A percentile compares a stretch with the other conserved stretches of the same genome.
Evolutionary conservation across 2,888 invertebrate genomes (phyloP).

Genomic region (Tubulanus polymorphus): DNA sequence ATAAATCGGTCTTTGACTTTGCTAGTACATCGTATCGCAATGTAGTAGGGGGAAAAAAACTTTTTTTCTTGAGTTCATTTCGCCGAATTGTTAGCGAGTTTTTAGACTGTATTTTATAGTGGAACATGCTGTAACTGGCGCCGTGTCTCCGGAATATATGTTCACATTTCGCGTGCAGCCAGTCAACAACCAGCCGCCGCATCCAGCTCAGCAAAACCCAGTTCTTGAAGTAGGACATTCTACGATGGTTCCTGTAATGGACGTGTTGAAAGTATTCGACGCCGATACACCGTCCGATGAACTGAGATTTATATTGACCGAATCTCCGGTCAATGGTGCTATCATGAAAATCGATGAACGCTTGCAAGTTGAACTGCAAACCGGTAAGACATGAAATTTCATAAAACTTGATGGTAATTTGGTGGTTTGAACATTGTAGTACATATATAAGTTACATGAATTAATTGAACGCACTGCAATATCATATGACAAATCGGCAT

Average conservation of each 20-base stretch:
- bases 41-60: too few relatives aligned
- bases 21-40: too few relatives aligned
- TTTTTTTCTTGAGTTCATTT: too few relatives aligned
- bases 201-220: slow-evolving; percentile 23
- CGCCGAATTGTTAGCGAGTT: background rate
- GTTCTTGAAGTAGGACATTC: slow-evolving; percentile 29
- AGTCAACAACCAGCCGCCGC: slow-evolving; percentile 40
- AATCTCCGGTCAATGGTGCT: slow-evolving; percentile 27
- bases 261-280: slow-evolving; percentile 31
- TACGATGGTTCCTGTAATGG: slow-evolving; percentile 27
- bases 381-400: slow-evolving; percentile 15
- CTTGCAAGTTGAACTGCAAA: slow-evolving; percentile 19
- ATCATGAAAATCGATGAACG: slow-evolving; percentile 28
- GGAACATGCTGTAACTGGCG: slow-evolving; percentile 25
- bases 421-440: too few relatives aligned
- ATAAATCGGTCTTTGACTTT: too few relatives aligned
- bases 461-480: too few relatives aligned
- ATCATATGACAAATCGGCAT: too few relatives aligned
- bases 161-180: slow-evolving; percentile 38
- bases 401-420: background rate
- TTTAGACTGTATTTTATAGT: slow-evolving; percentile 21
- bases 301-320: slow-evolving; percentile 26
- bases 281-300: slow-evolving; percentile 32
- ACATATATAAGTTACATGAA: too few relatives aligned
- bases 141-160: slow-evolving; percentile 27